Evolutionary conservation across 2,888 invertebrate genomes (phyloP).

Genomic region (Euplagia quadripunctaria): DNA sequence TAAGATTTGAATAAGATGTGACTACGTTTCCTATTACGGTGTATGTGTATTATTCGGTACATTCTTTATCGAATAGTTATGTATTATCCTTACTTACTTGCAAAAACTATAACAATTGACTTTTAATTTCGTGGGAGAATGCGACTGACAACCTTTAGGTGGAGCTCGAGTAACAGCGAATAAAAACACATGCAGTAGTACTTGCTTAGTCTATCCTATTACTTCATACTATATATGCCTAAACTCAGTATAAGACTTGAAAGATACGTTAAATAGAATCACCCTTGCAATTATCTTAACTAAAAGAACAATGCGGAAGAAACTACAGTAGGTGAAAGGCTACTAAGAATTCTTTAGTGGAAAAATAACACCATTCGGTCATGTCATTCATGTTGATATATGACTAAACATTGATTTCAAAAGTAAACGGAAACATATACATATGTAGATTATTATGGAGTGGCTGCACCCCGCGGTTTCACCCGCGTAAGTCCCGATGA

Average conservation of each 20-base stretch:
- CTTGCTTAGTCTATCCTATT: no score
- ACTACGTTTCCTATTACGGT: slow-evolving; percentile 35
- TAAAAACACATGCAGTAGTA: background rate
- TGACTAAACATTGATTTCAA: background rate
- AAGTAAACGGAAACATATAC: background rate
- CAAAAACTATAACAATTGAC: slow-evolving; percentile 73
- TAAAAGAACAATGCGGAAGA: no score
- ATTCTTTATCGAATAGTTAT: slow-evolving; percentile 45
- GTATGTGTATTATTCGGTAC: slow-evolving; percentile 43
- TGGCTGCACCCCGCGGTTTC: no score
- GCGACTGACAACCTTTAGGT: slow-evolving; percentile 43
- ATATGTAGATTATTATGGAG: no score
- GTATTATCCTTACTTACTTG: slow-evolving; percentile 58
- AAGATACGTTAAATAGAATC: background rate
- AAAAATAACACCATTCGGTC: background rate
- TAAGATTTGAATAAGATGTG: slow-evolving; percentile 34
- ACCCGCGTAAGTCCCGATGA: no score
- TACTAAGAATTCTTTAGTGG: background rate
- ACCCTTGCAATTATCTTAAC: no score
- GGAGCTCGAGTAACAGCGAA: slow-evolving; percentile 51
- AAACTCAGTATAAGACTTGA: background rate
- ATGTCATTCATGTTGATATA: background rate
- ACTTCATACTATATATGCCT: background rate
- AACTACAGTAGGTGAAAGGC: background rate
- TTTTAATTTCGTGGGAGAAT: slow-evolving; percentile 73